These are phyloP conservation scores for Regulus satrapa DNA, from an alignment of 2,113 vertebrate species.

Conservation along the genomic window DNA sequence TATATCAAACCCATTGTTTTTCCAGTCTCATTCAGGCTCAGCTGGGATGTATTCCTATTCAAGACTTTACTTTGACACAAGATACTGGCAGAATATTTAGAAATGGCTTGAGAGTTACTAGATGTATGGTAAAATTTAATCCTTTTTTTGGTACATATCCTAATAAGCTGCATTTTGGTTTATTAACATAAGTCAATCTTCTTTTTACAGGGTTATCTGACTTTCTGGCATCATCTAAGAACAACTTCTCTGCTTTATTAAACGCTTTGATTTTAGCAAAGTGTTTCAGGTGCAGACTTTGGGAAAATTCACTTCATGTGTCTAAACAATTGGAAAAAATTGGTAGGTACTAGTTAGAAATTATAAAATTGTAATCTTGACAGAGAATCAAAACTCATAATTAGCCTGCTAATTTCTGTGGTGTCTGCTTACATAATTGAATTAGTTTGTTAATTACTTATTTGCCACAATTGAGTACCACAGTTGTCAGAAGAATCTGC, in stretches of 20 bases:
- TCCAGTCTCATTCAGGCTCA: conserved; percentile 95
- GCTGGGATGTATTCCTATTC: conserved; percentile 88
- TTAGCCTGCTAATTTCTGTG: not conserved
- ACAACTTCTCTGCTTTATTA: conserved; percentile 80
- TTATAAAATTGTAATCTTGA: not conserved
- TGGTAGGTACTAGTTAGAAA: conserved; percentile 72
- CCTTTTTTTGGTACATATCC: not conserved
- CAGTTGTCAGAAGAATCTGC: not conserved
- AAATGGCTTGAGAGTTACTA: conserved; percentile 88
- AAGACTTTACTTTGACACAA: conserved; percentile 94
- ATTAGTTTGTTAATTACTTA: not conserved
- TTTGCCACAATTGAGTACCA: not conserved
- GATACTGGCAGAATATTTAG: conserved; percentile 93
- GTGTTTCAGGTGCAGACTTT: conserved; percentile 92
- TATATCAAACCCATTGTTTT: not conserved
- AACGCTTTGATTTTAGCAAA: conserved; percentile 90
- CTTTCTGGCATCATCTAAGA: conserved; percentile 80
- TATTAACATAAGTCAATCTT: not conserved
- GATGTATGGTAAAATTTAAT: conserved; percentile 80
- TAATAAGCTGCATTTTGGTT: conserved; percentile 4
- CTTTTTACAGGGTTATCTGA: conserved; percentile 85
- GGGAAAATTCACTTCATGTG: conserved; percentile 91
- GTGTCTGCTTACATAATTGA: not conserved
- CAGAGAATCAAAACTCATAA: not conserved
- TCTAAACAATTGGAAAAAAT: conserved; percentile 97